Percentiles rank a stretch among this genome's conserved stretches.
These are phyloP conservation scores for Bathynomus jamesi DNA, from an alignment of 1,140 invertebrate species.

Conservation along the genomic window DNA sequence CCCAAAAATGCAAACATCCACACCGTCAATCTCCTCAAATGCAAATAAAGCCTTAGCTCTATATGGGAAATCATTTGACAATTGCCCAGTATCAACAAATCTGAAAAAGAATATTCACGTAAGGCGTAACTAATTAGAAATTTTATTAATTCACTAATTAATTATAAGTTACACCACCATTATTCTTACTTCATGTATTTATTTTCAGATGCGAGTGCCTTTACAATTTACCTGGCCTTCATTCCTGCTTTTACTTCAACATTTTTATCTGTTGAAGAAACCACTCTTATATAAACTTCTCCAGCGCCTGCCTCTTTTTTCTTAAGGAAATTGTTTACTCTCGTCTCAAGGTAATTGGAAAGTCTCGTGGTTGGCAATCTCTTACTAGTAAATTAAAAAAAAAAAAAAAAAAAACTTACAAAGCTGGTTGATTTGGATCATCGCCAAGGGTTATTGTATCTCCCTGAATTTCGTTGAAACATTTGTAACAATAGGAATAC, in stretches of 20 bases:
- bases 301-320: slow-evolving; percentile 94
- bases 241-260: slow-evolving; percentile 98
- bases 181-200: too few species aligned
- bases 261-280: slow-evolving; percentile 93
- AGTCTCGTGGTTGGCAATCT: slow-evolving; percentile 84
- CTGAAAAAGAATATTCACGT: slow-evolving; percentile 50
- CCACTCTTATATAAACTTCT: slow-evolving; percentile 94
- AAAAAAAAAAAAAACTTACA: slow-evolving; percentile 60
- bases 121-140: too few species aligned
- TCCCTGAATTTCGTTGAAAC: slow-evolving; percentile 97
- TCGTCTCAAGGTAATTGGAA: slow-evolving; percentile 92
- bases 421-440: slow-evolving; percentile 87
- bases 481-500: slow-evolving; percentile 99
- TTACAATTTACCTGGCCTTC: slow-evolving; percentile 60
- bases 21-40: slow-evolving; percentile 97
- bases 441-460: slow-evolving; percentile 94
- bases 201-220: too few species aligned
- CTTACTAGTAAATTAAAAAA: slow-evolving; percentile 95
- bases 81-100: slow-evolving; percentile 81
- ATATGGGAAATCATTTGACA: slow-evolving; percentile 91
- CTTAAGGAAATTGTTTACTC: slow-evolving; percentile 95
- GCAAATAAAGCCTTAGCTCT: slow-evolving; percentile 97
- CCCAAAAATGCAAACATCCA: slow-evolving; percentile 99
- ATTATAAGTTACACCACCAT: too few species aligned
- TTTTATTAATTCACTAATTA: too few species aligned